phyloP scores from a whole-genome alignment of 2,888 invertebrate genomes.

The Pyralis farinalis region DNA sequence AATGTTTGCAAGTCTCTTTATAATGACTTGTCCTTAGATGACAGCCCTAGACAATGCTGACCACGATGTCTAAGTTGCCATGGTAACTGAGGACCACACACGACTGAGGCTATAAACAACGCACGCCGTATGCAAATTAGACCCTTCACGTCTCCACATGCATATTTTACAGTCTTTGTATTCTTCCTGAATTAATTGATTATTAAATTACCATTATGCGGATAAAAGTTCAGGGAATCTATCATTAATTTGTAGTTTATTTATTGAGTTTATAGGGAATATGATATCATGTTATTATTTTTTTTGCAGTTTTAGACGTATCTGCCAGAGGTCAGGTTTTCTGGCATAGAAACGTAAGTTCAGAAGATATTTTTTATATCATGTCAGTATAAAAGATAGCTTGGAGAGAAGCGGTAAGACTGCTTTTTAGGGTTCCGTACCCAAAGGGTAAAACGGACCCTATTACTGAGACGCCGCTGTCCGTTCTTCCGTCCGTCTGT shows the following conservation, averaged over 20 bases:
- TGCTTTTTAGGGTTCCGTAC: too few species aligned
- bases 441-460: too few species aligned
- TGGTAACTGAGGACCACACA: conserved; percentile 75
- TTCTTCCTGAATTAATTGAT: conserved; percentile 55
- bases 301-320: too few species aligned
- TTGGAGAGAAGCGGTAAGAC: too few species aligned
- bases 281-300: too few species aligned
- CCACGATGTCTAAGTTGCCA: conserved; percentile 41
- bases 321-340: too few species aligned
- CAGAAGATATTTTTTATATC: too few species aligned
- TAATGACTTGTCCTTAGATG: background rate
- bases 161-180: conserved; percentile 55
- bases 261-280: too few species aligned
- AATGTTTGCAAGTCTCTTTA: background rate
- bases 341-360: too few species aligned
- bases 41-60: conserved; percentile 7
- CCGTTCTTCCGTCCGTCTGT: too few species aligned
- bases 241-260: background rate
- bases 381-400: too few species aligned
- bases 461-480: too few species aligned
- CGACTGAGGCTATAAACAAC: conserved; percentile 32
- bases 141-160: conserved; percentile 43
- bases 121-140: conserved; percentile 54
- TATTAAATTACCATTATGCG: conserved; percentile 11
- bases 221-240: background rate